Conservation (phyloP, 2,113 vertebrate species). For the Scytalopus superciliaris region DNA sequence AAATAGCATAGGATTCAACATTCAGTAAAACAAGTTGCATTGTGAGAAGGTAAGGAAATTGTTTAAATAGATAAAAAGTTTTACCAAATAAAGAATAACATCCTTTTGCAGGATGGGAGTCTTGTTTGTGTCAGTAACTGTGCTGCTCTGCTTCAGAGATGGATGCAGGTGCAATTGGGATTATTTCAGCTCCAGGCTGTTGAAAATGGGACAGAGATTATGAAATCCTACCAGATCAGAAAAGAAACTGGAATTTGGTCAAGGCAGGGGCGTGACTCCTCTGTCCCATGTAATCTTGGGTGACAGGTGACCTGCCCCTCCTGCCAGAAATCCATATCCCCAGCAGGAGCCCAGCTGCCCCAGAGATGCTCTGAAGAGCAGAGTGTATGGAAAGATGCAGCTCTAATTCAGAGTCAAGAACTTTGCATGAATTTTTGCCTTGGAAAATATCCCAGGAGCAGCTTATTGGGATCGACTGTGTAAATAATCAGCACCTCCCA, state of each 20-base stretch:
- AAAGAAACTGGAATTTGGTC: background rate
- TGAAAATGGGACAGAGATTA: background rate
- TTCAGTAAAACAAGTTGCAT: background rate
- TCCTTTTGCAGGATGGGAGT: background rate
- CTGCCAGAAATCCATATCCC: accelerated
- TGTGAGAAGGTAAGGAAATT: background rate
- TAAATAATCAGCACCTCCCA: constrained; percentile 7
- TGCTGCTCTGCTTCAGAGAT: background rate
- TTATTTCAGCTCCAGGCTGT: background rate
- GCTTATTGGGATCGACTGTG: background rate
- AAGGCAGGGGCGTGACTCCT: background rate
- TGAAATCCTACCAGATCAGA: background rate
- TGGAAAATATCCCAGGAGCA: constrained; percentile 14
- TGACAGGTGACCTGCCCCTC: background rate
- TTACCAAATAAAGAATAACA: background rate
- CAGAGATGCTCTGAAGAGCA: background rate
- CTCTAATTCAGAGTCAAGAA: background rate
- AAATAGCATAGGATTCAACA: background rate
- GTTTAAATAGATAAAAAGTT: background rate
- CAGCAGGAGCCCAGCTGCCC: background rate
- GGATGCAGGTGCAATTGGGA: accelerated
- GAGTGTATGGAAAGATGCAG: background rate
- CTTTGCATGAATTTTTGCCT: background rate
- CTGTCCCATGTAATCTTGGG: background rate
- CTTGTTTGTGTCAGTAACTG: background rate